Percentiles rank a stretch among this genome's conserved stretches.
These are phyloP conservation scores for Bimastos eiseni DNA, from an alignment of 2,888 invertebrate genomes.

Conservation along the genomic window DNA sequence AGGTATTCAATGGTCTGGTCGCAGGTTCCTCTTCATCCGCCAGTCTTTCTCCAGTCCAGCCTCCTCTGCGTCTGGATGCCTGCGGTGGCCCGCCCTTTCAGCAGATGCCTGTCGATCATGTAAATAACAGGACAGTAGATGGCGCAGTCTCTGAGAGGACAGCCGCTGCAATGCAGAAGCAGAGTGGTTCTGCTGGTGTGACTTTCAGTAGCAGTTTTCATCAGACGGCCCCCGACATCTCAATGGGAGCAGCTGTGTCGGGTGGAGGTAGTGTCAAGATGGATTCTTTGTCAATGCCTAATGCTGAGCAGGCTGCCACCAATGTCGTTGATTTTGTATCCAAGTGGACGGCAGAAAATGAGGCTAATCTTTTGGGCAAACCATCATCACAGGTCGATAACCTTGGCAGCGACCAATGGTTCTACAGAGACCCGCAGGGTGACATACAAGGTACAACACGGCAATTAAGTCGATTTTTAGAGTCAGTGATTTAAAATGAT, in stretches of 20 bases:
- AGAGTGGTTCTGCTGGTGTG: background rate
- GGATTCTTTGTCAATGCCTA: background rate
- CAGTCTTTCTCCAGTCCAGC: slow-evolving; percentile 19
- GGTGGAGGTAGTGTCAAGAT: background rate
- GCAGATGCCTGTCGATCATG: background rate
- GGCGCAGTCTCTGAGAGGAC: background rate
- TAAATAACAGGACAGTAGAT: slow-evolving; percentile 8
- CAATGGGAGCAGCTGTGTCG: background rate
- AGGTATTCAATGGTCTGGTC: background rate
- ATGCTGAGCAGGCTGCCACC: background rate
- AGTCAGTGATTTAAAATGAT: background rate
- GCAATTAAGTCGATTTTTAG: background rate
- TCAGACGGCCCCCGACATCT: background rate
- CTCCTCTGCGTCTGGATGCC: background rate
- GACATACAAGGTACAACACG: slow-evolving; percentile 23
- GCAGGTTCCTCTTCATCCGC: background rate
- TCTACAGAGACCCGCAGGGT: slow-evolving; percentile 31
- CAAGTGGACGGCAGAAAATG: slow-evolving; percentile 17
- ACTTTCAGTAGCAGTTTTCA: background rate
- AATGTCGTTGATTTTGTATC: slow-evolving; percentile 7
- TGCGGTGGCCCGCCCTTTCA: background rate
- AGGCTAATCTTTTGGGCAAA: background rate
- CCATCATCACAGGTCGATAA: background rate
- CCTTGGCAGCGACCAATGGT: slow-evolving; percentile 8
- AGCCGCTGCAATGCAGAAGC: background rate